A percentile compares a stretch with the other conserved stretches of the same genome.
Evolutionary conservation across 2,113 vertebrate genomes (phyloP).

Genomic region (Charina bottae): DNA sequence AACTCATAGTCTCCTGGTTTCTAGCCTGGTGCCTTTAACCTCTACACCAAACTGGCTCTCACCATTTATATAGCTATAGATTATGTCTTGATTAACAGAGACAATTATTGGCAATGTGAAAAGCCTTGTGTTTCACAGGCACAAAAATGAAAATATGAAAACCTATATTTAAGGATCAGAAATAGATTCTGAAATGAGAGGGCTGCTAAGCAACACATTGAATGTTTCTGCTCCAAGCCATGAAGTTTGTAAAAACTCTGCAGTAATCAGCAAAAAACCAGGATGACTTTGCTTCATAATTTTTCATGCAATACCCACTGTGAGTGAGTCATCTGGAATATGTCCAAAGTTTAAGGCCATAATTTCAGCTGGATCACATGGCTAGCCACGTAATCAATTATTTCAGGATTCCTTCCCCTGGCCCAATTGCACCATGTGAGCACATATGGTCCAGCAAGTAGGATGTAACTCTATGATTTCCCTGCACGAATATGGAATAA

Average conservation of each 20-base stretch:
- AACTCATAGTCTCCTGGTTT: not conserved
- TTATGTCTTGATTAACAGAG: not conserved
- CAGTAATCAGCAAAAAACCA: conserved; percentile 1
- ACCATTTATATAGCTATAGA: not conserved
- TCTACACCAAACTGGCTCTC: not conserved
- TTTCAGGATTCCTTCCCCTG: not conserved
- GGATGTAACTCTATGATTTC: not conserved
- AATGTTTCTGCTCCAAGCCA: not conserved
- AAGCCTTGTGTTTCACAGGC: fast-evolving
- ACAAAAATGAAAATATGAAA: not conserved
- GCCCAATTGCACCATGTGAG: not conserved
- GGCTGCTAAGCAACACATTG: not conserved
- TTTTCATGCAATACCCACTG: not conserved
- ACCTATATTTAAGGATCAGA: not conserved
- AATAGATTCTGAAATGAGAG: not conserved
- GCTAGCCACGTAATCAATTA: not conserved
- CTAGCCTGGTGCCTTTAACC: not conserved
- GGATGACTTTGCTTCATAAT: not conserved
- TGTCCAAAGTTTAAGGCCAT: not conserved
- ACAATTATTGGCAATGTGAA: not conserved
- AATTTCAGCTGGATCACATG: not conserved
- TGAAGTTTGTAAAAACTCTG: conserved; percentile 3
- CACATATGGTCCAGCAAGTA: not conserved
- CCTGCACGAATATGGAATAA: fast-evolving
- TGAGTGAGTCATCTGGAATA: not conserved